Evolutionary conservation across 2,888 invertebrate species (phyloP).

Genomic region (Brachynemurus nebulosus): DNA sequence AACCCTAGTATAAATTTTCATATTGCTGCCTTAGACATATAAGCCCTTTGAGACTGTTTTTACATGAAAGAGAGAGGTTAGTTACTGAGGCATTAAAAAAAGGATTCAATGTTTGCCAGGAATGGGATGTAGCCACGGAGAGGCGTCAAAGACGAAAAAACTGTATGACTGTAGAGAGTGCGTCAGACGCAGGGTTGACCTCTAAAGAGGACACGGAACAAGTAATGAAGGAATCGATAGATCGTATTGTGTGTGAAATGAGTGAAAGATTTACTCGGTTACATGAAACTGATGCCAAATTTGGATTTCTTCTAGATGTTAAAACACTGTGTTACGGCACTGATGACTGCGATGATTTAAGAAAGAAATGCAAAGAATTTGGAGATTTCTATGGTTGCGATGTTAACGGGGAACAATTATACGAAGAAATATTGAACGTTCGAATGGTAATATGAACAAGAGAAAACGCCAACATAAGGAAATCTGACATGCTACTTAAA

Average conservation of each 20-base stretch:
- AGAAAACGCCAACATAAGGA: not conserved
- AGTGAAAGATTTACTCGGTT: too few species aligned
- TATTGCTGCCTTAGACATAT: not conserved
- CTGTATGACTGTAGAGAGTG: not conserved
- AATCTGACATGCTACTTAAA: not conserved
- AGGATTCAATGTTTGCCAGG: not conserved
- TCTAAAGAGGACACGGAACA: not conserved
- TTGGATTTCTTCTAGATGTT: too few species aligned
- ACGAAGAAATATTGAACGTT: not conserved
- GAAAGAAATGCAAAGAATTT: not conserved
- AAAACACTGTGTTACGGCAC: not conserved
- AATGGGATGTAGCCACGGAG: not conserved
- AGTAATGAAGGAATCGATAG: too few species aligned
- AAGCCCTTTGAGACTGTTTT: not conserved
- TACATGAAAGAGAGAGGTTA: not conserved
- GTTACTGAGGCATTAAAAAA: not conserved
- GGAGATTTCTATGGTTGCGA: not conserved
- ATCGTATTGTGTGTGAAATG: too few species aligned
- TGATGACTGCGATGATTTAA: not conserved
- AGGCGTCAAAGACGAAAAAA: not conserved
- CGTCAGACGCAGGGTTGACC: not conserved
- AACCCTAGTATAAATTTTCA: not conserved
- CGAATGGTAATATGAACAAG: not conserved
- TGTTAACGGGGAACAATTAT: not conserved
- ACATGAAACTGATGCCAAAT: too few species aligned